Percentiles rank a stretch among this genome's conserved stretches.
Evolutionary conservation across 2,797 vertebrate genomes (phyloP).

Genomic region (Malacoctenus gilli): DNA sequence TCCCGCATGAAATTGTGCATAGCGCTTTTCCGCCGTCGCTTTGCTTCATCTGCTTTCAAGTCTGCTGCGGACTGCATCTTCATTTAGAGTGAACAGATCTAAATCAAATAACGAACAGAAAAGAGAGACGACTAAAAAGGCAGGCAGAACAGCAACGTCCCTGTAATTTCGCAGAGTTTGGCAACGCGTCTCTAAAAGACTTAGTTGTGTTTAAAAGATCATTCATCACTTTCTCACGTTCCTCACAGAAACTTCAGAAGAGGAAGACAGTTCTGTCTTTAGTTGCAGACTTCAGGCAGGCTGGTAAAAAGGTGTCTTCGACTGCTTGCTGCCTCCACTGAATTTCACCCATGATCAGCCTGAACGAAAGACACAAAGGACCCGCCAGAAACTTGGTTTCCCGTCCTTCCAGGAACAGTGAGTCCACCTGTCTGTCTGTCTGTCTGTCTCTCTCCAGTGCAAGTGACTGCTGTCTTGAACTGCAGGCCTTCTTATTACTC

Average conservation of each 20-base stretch:
- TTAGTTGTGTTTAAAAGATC: slow-evolving; percentile 34
- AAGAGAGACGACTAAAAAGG: slow-evolving; percentile 41
- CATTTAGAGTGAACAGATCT: slow-evolving; percentile 26
- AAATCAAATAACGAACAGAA: slow-evolving; percentile 47
- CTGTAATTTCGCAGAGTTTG: slow-evolving; percentile 59
- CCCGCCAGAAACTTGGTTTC: slow-evolving; percentile 46
- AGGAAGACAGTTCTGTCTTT: slow-evolving; percentile 71
- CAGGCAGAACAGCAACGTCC: slow-evolving; percentile 46
- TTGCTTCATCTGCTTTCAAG: slow-evolving; percentile 35
- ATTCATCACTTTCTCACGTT: slow-evolving; percentile 48
- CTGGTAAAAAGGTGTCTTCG: slow-evolving; percentile 44
- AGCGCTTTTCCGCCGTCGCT: slow-evolving; percentile 46
- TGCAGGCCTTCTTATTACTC: slow-evolving; percentile 51
- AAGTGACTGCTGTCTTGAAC: slow-evolving; percentile 70
- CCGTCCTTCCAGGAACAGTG: slow-evolving; percentile 43
- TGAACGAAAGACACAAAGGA: slow-evolving; percentile 52
- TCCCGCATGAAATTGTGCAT: slow-evolving; percentile 61
- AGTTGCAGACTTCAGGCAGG: slow-evolving; percentile 64
- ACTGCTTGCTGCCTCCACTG: slow-evolving; percentile 47
- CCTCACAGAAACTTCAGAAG: slow-evolving; percentile 51
- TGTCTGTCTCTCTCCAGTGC: slow-evolving; percentile 71
- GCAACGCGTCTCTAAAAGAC: slow-evolving; percentile 51
- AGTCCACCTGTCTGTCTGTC: slow-evolving; percentile 40
- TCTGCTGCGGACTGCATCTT: slow-evolving; percentile 25
- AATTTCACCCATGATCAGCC: slow-evolving; percentile 51